phyloP scores from a whole-genome alignment of 2,113 vertebrate genomes.

The Brachypteracias leptosomus region DNA sequence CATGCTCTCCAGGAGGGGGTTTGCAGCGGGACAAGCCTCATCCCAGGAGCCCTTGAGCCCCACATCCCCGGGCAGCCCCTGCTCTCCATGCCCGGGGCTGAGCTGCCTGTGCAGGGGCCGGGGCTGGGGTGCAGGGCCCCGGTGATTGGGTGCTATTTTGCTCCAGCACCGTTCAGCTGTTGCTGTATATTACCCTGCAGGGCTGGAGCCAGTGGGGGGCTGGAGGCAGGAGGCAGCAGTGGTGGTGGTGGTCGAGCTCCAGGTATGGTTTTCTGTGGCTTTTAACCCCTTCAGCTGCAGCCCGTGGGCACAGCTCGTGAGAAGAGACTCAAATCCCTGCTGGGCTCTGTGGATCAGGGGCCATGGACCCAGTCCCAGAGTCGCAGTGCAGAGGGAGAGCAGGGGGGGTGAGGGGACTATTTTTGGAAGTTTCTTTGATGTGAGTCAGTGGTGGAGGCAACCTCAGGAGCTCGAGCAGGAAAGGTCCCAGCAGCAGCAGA shows the following conservation, averaged over 20 bases:
- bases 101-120: not conserved
- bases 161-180: slow-evolving; percentile 63
- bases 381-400: not conserved
- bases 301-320: rapidly evolving
- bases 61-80: not conserved
- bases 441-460: slow-evolving; percentile 5
- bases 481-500: not conserved
- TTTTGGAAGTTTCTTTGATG: slow-evolving; percentile 51
- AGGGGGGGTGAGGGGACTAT: not conserved
- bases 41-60: not conserved
- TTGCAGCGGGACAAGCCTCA: rapidly evolving
- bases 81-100: not conserved
- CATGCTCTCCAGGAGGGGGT: rapidly evolving
- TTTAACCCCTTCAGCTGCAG: not conserved
- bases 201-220: not conserved
- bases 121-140: not conserved
- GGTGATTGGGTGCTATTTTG: slow-evolving; percentile 71
- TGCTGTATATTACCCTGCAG: slow-evolving; percentile 48
- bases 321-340: rapidly evolving
- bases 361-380: rapidly evolving
- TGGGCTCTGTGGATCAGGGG: rapidly evolving
- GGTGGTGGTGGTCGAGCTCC: not conserved
- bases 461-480: not conserved
- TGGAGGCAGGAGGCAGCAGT: not conserved
- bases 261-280: not conserved